Base-by-base conservation (phyloP, 1,140 invertebrate genomes). In the Diorhabda sublineata region DNA sequence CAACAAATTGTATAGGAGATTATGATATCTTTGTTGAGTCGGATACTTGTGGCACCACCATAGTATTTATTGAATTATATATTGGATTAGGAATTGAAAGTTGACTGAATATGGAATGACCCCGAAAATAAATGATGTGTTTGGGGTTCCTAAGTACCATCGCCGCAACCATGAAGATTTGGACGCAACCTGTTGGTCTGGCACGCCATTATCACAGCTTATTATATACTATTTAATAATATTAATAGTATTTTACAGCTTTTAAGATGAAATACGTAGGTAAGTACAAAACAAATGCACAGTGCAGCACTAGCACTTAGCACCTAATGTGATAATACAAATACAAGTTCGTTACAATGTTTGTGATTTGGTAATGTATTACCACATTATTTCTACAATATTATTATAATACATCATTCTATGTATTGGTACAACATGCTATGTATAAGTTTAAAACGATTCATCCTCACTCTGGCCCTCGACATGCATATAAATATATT, bases 131-230 rank as follows among this genome's bases (percentile, higher is more conserved):
- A 65, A 57, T 58, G 47, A 26, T 57, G n/a, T 7, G 42, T 26
- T 6, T 56, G 11, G 44, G 47, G 52, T 11, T 26, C 42, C 26
- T 61, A 67, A 67, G 65, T 67, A 67, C 65, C 58, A 45, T 44
- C 43, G 56, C 65, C 65, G 65, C 57, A 47, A 45, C 45, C 26
- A 67, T 41, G n/a, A 11, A 45, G 26, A 60, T 41, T 44, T 44
- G 59, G 61, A 62, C 59, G 59, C 42, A 56, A 44, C 67, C 74
- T 71, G 76, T 70, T 61, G 64, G 44, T 63, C 69, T 71, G 69
- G 70, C 68, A 68, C 45, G 73, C 73, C 74, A 72, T 77, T 77
- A 73, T 75, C 77, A 79, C 76, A 79, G 67, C 71, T 76, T 71
- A 76, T 68, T 74, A 73, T 42, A 68, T 77, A 76, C 68, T 76